Conservation (phyloP, 2,888 invertebrate species). For the Protodeltote pygarga region DNA sequence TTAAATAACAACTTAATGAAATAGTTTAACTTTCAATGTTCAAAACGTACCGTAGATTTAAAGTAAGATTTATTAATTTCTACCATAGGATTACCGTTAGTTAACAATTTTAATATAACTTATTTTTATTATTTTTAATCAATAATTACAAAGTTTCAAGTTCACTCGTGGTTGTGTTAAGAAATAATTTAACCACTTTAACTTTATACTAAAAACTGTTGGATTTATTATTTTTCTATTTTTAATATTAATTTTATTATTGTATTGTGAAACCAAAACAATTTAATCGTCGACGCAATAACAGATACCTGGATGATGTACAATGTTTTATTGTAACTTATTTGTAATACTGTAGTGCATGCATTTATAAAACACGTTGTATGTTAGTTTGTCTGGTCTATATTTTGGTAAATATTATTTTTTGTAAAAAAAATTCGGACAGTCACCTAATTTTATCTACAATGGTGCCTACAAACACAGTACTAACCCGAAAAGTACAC, state of each 20-base stretch:
- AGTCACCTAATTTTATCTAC: too few relatives aligned
- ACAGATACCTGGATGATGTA: conserved; percentile 77
- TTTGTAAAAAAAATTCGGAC: too few relatives aligned
- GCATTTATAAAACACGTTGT: conserved; percentile 41
- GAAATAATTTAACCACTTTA: conserved; percentile 43
- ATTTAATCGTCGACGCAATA: conserved; percentile 61
- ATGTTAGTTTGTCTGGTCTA: conserved; percentile 27
- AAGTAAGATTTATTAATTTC: conserved; percentile 38
- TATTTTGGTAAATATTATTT: conserved; percentile 29
- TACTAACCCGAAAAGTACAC: too few relatives aligned
- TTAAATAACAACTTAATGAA: conserved; percentile 46
- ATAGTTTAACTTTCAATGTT: conserved; percentile 43
- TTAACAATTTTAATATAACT: conserved; percentile 43
- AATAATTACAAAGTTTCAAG: conserved; percentile 52
- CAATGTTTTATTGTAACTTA: conserved; percentile 67
- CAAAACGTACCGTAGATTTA: conserved; percentile 45
- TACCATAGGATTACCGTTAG: conserved; percentile 44
- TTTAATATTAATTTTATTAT: conserved; percentile 30
- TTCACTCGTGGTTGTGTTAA: conserved; percentile 83
- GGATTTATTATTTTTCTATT: conserved; percentile 39
- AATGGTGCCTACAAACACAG: too few relatives aligned
- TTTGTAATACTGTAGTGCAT: conserved; percentile 48
- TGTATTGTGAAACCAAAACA: conserved; percentile 61
- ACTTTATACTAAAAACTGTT: conserved; percentile 41
- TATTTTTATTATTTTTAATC: conserved; percentile 39